phyloP scores from a whole-genome alignment of 2,888 invertebrate genomes.

The Dryadula phaetusa region DNA sequence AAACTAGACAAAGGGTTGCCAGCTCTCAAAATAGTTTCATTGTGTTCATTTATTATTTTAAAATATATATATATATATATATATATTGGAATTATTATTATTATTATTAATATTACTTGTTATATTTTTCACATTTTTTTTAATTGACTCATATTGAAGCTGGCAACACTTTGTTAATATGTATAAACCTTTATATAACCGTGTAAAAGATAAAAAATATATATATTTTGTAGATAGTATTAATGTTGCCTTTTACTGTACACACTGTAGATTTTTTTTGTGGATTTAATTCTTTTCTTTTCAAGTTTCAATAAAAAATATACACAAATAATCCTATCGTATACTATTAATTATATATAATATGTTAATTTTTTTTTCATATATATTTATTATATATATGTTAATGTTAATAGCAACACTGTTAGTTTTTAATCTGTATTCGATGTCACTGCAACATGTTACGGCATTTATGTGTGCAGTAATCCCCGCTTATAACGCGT shows the following conservation, averaged over 20 bases:
- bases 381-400: conserved; percentile 6
- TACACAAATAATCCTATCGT: conserved; percentile 5
- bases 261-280: background rate
- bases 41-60: background rate
- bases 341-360: background rate
- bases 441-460: background rate
- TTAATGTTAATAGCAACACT: conserved; percentile 6
- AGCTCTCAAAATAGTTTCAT: background rate
- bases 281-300: background rate
- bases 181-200: background rate
- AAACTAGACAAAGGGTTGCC: conserved; percentile 2
- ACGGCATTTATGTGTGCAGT: conserved; percentile 9
- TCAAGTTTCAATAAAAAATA: too few relatives aligned
- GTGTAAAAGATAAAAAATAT: background rate
- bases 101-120: background rate
- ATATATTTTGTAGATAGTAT: background rate
- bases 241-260: conserved; percentile 9
- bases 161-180: conserved; percentile 5
- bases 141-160: background rate
- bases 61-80: conserved; percentile 1
- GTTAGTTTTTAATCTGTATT: background rate
- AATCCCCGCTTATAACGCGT: too few relatives aligned
- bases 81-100: background rate
- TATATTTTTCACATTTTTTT: background rate
- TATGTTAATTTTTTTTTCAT: background rate